Base-by-base conservation (phyloP, 64 coral and sea anemone species). In the Actinia tenebrosa region DNA sequence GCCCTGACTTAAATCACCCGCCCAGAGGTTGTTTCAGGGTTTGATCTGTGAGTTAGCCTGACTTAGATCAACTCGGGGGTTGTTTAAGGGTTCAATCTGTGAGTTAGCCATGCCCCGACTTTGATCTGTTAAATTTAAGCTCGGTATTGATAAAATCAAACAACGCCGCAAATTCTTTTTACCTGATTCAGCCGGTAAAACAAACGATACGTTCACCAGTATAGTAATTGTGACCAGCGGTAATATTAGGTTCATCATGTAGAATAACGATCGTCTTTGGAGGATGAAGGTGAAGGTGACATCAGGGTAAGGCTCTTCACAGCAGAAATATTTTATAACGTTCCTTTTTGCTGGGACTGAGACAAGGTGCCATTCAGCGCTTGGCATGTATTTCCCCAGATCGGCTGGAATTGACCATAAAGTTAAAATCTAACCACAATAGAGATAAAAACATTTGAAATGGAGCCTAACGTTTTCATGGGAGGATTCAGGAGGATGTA, bases 161-260 rank as follows among this genome's bases (percentile, higher is more conserved):
- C 30, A 37, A 37, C 30, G 30, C 30, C 30, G 30, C 30, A 19
- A 18, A 16, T 61, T 2, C 16, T 61, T 15, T 45, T 87, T 43
- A 99, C 97, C 97, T 88, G 97, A 99, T 62, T 99, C 97, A 16
- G 97, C 93, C 4, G 97, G 97, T 2, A 99, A 82, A 20, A 95
- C 88, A 77, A 99, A 99, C 1, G 93, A 92, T 44, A 99, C 93
- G 27, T 95, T 95, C 22, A 99, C 91, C 71, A 99, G 68, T 16
- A 95, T 62, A 15, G 97, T 95, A 30, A 99, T 99, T 25, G 91
- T 92, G 17, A 99, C 97, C 43, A 99, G 97, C 56, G 97, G 97
- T 79, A 99, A 80, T 77, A 99, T 99, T 16, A 99, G 53, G 58
- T 99, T 99, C 87, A 92, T 95, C 97, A 99, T 92, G 54, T 99